Evolutionary conservation across 2,888 invertebrate species (phyloP), one percentile per base, ranked within the genome.

Genomic region (Metopia argyrocephala): DNA sequence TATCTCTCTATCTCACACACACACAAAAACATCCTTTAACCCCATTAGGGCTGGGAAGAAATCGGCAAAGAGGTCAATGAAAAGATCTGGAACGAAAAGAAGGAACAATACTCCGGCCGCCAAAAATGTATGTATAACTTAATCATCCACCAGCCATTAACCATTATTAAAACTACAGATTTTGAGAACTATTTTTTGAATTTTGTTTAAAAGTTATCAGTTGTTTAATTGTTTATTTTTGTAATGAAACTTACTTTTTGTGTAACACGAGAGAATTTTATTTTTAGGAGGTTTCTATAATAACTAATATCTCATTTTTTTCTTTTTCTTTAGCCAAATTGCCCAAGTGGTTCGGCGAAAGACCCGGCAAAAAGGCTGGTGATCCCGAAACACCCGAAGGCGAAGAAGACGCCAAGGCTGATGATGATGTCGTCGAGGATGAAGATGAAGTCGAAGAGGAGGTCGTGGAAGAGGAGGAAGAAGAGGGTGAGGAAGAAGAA

Each of bases 311-410:
- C 2, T 57, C 18, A n/a, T 27, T 52, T 80, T 46, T n/a, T 69
- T 31, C 62, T 66, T 15, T 23, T 23, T 0, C 61, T 31, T 56
- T 56, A 97, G 97, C 96, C 93, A 95, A 95, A 93, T 93, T 97
- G 92, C 97, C 97, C 87, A 97, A 97, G 92, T 97, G 97, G 97
- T 97, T 97, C 93, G 97, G 97, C 87, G 97, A 97, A 92, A 93
- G 97, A 92, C 97, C 97, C 85, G 97, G 97, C 93, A 97, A 96
- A 92, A 97, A 96, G 93, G 91, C 94, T 91, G 96, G 95, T 85
- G 97, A 96, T 85, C 94, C 94, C 84, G 97, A 97, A 85, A 95
- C 96, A 88, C 97, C 97, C 83, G 97, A 97, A 88, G 97, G 96
- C 86, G 97, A 96, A 91, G 96, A 96, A 89, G 95, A 95, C 90